phyloP scores from a whole-genome alignment of 2,113 vertebrate genomes.

The Anas platyrhynchos region DNA sequence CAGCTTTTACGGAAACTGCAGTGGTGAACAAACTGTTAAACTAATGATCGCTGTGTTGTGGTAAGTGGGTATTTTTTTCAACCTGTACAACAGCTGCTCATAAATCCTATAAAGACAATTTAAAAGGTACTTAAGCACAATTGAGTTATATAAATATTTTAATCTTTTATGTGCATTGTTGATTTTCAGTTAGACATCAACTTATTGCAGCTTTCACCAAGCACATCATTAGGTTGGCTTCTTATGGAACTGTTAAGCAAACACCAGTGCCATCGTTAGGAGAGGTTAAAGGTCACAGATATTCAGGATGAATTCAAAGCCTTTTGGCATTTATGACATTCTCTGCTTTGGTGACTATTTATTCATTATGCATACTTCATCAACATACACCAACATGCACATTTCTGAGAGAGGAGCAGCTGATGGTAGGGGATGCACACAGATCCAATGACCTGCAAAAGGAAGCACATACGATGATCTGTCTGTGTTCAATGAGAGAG shows the following conservation, averaged over 20 bases:
- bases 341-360: not conserved
- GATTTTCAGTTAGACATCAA: slow-evolving; percentile 31
- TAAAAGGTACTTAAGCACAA: slow-evolving; percentile 58
- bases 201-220: slow-evolving; percentile 4
- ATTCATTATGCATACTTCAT: not conserved
- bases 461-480: accelerated
- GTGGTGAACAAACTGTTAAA: not conserved
- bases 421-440: not conserved
- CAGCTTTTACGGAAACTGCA: not conserved
- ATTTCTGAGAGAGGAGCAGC: not conserved
- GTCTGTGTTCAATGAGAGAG: not conserved
- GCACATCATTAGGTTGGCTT: slow-evolving; percentile 7
- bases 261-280: not conserved
- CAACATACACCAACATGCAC: not conserved
- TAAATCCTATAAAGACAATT: slow-evolving; percentile 52
- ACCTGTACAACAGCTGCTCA: not conserved
- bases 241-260: slow-evolving; percentile 24
- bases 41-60: not conserved
- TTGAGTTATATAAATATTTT: slow-evolving; percentile 68
- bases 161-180: slow-evolving; percentile 36
- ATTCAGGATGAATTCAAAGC: slow-evolving; percentile 27
- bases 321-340: not conserved
- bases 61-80: not conserved
- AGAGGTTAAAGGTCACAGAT: not conserved
- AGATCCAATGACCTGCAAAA: not conserved